phyloP scores from a whole-genome alignment of 1,140 invertebrate species.

The Neoseiulus cucumeris region DNA sequence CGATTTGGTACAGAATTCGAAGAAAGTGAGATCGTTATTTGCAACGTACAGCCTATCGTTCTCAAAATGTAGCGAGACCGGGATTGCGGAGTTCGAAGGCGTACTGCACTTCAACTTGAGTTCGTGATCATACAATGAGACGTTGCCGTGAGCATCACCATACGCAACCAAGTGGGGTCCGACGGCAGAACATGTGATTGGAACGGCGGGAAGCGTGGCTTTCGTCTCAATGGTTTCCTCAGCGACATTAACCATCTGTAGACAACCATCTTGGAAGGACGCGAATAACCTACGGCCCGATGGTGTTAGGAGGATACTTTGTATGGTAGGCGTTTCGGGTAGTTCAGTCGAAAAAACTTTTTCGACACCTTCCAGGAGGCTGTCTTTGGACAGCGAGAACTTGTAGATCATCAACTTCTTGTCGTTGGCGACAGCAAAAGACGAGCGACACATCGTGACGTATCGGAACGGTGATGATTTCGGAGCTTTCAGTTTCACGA shows the following conservation, averaged over 20 bases:
- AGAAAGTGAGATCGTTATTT: conserved; percentile 4
- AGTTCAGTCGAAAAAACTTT: background rate
- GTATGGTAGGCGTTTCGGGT: background rate
- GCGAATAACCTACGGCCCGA: background rate
- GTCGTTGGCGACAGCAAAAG: background rate
- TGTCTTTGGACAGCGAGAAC: background rate
- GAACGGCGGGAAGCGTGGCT: background rate
- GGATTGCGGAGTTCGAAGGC: background rate
- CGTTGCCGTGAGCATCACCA: background rate
- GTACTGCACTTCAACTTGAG: background rate
- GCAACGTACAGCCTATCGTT: background rate
- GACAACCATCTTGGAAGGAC: background rate
- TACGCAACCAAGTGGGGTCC: background rate
- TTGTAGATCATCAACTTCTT: conserved; percentile 6
- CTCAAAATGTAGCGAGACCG: background rate
- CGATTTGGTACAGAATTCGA: background rate
- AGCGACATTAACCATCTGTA: background rate
- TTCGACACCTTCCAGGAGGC: background rate
- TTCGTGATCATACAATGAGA: background rate
- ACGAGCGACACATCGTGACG: background rate
- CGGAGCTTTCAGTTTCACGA: background rate
- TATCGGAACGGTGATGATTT: background rate
- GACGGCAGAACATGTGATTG: background rate
- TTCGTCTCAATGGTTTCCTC: background rate
- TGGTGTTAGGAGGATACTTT: background rate